phyloP scores from a whole-genome alignment of 2,113 vertebrate genomes.

The Menidia beryllina region DNA sequence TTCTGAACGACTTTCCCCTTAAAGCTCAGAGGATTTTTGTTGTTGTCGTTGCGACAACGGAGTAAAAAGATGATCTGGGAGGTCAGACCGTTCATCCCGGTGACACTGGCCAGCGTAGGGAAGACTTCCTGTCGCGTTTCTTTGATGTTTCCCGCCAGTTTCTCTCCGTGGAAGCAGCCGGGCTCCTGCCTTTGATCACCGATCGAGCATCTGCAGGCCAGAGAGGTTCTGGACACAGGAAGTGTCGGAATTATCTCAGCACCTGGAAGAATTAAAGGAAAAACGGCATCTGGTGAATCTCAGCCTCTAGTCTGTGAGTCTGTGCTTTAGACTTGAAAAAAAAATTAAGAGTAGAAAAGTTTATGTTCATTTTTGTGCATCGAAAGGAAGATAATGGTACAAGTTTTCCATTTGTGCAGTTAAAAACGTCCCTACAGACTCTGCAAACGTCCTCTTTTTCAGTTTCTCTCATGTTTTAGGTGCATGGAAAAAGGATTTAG shows the following conservation, averaged over 20 bases:
- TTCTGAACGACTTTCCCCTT: slow-evolving; percentile 16
- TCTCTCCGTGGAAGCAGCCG: slow-evolving; percentile 43
- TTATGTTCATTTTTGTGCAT: no score
- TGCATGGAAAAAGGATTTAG: no score
- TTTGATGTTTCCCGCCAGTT: slow-evolving; percentile 49
- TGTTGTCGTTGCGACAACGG: no score
- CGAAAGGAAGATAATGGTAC: no score
- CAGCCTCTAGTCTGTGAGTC: background rate
- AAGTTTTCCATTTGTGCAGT: no score
- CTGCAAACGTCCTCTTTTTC: no score
- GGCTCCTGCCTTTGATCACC: slow-evolving; percentile 62
- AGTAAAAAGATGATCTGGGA: slow-evolving; percentile 18
- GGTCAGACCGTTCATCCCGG: slow-evolving; percentile 9
- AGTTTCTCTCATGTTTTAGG: no score
- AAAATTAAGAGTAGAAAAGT: no score
- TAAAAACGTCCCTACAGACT: no score
- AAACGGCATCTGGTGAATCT: slow-evolving; percentile 11
- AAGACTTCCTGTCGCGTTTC: slow-evolving; percentile 7
- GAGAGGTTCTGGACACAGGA: slow-evolving; percentile 43
- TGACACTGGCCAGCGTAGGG: slow-evolving; percentile 34
- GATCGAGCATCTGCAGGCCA: slow-evolving; percentile 58
- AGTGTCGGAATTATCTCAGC: slow-evolving; percentile 44
- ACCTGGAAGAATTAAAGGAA: slow-evolving; percentile 46
- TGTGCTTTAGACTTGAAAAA: background rate
- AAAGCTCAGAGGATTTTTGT: slow-evolving; percentile 30